Evolutionary conservation across 2,888 invertebrate species (phyloP).

Genomic region (Parascotia fuliginaria): DNA sequence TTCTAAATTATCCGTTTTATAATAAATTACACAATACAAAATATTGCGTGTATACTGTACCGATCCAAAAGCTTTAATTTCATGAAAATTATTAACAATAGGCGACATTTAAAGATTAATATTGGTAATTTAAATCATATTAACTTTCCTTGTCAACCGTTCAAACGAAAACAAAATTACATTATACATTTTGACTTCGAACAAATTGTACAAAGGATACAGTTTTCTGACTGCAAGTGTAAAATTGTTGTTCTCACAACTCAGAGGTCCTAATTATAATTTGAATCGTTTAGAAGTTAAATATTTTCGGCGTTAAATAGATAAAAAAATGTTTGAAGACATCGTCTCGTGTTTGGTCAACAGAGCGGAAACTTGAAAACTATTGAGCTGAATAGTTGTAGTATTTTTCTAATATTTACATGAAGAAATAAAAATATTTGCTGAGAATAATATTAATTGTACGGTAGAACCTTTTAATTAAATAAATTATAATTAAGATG

Average conservation of each 20-base stretch:
- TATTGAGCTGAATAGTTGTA: slow-evolving; percentile 41
- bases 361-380: slow-evolving; percentile 60
- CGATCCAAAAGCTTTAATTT: too few relatives aligned
- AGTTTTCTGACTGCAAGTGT: slow-evolving; percentile 14
- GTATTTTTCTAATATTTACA: too few relatives aligned
- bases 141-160: slow-evolving; percentile 61
- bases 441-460: too few relatives aligned
- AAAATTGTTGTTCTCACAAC: slow-evolving; percentile 52
- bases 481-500: too few relatives aligned
- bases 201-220: slow-evolving; percentile 12
- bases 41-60: too few relatives aligned
- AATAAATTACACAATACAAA: slow-evolving; percentile 53
- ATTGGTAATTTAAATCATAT: slow-evolving; percentile 75
- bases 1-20: slow-evolving; percentile 33
- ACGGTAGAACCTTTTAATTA: too few relatives aligned
- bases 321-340: slow-evolving; percentile 78
- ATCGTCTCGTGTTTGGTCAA: slow-evolving; percentile 79
- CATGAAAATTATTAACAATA: slow-evolving; percentile 73
- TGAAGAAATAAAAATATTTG: too few relatives aligned
- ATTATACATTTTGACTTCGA: neutral
- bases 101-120: slow-evolving; percentile 77
- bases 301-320: slow-evolving; percentile 82
- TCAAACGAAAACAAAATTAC: slow-evolving; percentile 16
- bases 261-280: slow-evolving; percentile 82
- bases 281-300: slow-evolving; percentile 82